Evolutionary conservation across 2,113 vertebrate species (phyloP).

Genomic region (Poicephalus gulielmi): DNA sequence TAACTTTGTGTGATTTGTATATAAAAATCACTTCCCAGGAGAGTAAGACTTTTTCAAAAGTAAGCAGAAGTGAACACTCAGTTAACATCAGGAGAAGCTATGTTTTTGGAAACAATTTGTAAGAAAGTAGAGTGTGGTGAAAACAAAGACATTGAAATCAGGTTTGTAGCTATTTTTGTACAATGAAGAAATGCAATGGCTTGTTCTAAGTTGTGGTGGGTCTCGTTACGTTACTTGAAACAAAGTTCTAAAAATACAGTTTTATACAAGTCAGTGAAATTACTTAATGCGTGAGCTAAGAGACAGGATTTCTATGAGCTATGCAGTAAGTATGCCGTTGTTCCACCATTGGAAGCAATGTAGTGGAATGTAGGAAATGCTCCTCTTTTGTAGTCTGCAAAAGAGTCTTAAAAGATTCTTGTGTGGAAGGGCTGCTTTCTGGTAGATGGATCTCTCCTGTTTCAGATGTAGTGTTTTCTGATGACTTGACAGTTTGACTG

Average conservation of each 20-base stretch:
- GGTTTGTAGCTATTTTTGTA: constrained; percentile 49
- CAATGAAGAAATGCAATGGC: neutral
- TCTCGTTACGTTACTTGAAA: neutral
- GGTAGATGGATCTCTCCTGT: neutral
- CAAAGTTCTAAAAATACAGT: neutral
- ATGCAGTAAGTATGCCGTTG: neutral
- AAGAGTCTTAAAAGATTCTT: neutral
- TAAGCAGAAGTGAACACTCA: constrained; percentile 60
- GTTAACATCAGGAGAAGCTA: constrained; percentile 61
- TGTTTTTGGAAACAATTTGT: constrained; percentile 69
- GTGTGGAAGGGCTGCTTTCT: neutral
- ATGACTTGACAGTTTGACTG: neutral
- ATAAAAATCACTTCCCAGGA: constrained; percentile 70
- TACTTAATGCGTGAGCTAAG: neutral
- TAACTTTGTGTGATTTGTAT: constrained; percentile 70
- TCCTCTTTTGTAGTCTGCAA: neutral
- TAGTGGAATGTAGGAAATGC: neutral
- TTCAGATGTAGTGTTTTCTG: neutral
- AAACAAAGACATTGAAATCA: constrained; percentile 63
- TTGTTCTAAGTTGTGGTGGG: neutral
- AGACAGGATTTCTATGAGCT: neutral
- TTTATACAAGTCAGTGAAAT: neutral
- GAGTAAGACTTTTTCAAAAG: constrained; percentile 56
- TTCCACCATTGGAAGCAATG: neutral
- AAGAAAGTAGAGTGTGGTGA: constrained; percentile 40